These are phyloP conservation scores for Alloplasta piceator DNA, from an alignment of 2,888 invertebrate species.

Conservation along the genomic window DNA sequence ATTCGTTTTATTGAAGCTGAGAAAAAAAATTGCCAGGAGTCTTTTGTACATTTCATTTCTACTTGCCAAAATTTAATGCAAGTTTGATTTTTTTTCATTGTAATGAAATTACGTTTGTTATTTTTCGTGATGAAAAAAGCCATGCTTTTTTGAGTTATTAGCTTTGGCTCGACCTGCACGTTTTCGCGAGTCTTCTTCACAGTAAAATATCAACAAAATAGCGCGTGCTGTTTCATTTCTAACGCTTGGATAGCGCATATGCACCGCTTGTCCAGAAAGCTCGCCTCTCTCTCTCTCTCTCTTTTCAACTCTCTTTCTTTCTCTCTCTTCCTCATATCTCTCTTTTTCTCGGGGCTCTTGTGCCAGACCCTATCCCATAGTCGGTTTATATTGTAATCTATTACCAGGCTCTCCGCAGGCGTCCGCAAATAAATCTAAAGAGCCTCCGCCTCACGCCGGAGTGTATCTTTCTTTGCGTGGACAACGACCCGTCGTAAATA, in stretches of 20 bases:
- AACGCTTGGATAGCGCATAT: conserved; percentile 18
- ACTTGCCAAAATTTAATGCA: too few relatives aligned
- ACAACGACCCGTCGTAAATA: conserved; percentile 42
- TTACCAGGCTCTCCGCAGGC: conserved; percentile 71
- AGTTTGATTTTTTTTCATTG: background rate
- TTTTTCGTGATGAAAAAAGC: background rate
- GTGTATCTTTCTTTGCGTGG: conserved; percentile 20
- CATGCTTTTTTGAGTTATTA: background rate
- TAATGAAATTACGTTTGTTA: conserved; percentile 1
- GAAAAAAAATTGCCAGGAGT: too few relatives aligned
- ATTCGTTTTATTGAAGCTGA: too few relatives aligned
- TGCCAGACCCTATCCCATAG: background rate
- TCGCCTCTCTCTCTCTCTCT: background rate
- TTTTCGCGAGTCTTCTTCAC: conserved; percentile 28
- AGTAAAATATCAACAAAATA: conserved; percentile 42
- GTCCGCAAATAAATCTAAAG: conserved; percentile 73
- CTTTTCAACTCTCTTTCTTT: background rate
- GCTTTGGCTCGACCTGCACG: conserved; percentile 28
- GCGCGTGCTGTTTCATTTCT: conserved; percentile 38
- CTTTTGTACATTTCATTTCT: too few relatives aligned
- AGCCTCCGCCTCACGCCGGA: conserved; percentile 35
- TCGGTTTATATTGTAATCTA: conserved; percentile 76
- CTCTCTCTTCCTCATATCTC: background rate
- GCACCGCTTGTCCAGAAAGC: background rate
- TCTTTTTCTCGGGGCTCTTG: background rate